A percentile compares a stretch with the other conserved stretches of the same genome.
Evolutionary conservation across 1,140 invertebrate genomes (phyloP).

Genomic region (Aphidius ervi): DNA sequence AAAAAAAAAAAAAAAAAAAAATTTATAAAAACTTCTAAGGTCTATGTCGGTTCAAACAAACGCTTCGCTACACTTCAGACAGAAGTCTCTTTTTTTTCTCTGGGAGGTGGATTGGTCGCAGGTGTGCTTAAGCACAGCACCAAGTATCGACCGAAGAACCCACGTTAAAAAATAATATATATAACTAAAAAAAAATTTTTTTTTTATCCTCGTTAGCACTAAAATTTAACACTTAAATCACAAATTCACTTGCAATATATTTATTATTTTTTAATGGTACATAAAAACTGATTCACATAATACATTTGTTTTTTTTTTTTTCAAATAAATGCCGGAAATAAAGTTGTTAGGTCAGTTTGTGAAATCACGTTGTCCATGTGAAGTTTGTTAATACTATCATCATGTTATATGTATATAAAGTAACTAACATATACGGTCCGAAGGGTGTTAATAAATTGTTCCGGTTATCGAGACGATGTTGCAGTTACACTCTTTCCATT

Average conservation of each 20-base stretch:
- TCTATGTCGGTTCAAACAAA: not conserved
- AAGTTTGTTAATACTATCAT: not conserved
- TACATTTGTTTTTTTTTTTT: too few relatives aligned
- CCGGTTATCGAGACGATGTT: constrained; percentile 34
- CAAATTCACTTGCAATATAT: too few relatives aligned
- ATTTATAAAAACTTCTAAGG: too few relatives aligned
- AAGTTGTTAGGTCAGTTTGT: not conserved
- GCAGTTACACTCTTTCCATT: constrained; percentile 10
- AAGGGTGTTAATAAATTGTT: constrained; percentile 37
- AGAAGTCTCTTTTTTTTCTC: constrained; percentile 1
- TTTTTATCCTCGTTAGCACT: too few relatives aligned
- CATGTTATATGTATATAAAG: too few relatives aligned
- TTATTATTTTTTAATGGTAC: too few relatives aligned
- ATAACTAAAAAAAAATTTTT: not conserved
- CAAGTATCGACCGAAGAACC: constrained; percentile 17
- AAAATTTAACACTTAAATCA: too few relatives aligned
- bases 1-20: too few relatives aligned
- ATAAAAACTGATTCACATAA: too few relatives aligned
- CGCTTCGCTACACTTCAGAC: constrained; percentile 12
- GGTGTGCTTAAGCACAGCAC: constrained; percentile 18
- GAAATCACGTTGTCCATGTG: not conserved
- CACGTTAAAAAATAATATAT: not conserved
- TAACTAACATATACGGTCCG: constrained; percentile 14
- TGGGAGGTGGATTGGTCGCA: constrained; percentile 14
- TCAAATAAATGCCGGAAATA: constrained; percentile 1